phyloP scores from a whole-genome alignment of 2,888 invertebrate genomes.

The Ptychoptera contaminata region DNA sequence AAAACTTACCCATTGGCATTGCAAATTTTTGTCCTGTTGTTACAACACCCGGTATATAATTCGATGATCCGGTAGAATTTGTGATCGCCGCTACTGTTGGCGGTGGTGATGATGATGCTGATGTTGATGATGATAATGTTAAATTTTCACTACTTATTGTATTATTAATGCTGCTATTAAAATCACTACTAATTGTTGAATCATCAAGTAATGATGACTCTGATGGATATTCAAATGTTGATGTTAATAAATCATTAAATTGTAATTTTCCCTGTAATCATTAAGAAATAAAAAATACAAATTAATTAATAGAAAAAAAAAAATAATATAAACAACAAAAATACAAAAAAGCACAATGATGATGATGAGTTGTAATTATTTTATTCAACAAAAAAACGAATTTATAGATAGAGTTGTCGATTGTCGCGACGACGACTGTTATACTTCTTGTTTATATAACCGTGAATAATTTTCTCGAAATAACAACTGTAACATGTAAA shows the following conservation, averaged over 20 bases:
- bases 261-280: conserved; percentile 70
- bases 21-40: conserved; percentile 18
- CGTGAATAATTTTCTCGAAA: not conserved
- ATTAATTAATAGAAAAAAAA: not conserved
- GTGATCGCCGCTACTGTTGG: conserved; percentile 8
- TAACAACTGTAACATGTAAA: not conserved
- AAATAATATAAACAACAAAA: not conserved
- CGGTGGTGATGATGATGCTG: too few relatives aligned
- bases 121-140: too few relatives aligned
- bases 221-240: conserved; percentile 86
- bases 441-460: too few relatives aligned
- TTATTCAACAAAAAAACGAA: not conserved
- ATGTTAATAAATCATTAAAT: conserved; percentile 76
- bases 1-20: conserved; percentile 27
- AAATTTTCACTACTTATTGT: conserved; percentile 22
- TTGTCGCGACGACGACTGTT: too few relatives aligned
- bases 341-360: too few relatives aligned
- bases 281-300: conserved; percentile 13
- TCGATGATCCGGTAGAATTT: not conserved
- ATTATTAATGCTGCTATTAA: conserved; percentile 16
- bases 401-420: too few relatives aligned
- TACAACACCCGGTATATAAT: not conserved
- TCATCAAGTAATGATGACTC: conserved; percentile 68
- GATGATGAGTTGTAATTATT: not conserved
- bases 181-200: conserved; percentile 19